A percentile compares a stretch with the other conserved stretches of the same genome.
Evolutionary conservation across 2,797 vertebrate genomes (phyloP).

Genomic region (Sebastolobus altivelis): DNA sequence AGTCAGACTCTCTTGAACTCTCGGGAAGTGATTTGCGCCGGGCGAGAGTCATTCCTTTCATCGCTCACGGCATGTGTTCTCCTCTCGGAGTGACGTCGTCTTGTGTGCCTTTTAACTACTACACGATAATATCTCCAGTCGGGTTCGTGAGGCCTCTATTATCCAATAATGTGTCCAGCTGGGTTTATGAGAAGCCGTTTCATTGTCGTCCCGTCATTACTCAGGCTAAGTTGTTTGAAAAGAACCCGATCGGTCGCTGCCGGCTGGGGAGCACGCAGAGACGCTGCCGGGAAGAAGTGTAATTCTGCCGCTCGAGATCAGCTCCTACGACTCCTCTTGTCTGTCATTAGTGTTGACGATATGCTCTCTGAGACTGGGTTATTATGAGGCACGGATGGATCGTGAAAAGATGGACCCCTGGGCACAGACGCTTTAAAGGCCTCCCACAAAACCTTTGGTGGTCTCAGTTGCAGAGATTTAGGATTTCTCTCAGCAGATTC

Average conservation of each 20-base stretch:
- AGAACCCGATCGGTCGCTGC: background rate
- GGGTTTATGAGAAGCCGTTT: constrained; percentile 28
- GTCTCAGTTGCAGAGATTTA: background rate
- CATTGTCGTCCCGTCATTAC: constrained; percentile 4
- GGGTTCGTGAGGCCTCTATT: constrained; percentile 6
- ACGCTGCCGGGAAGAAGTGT: background rate
- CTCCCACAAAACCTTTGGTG: background rate
- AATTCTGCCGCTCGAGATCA: background rate
- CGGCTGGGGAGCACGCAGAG: background rate
- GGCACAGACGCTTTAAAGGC: background rate
- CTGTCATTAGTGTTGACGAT: background rate
- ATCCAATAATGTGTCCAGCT: constrained; percentile 19
- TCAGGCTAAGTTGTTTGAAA: constrained; percentile 3
- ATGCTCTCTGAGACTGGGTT: background rate
- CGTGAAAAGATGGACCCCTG: background rate
- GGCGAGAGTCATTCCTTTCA: constrained; percentile 26
- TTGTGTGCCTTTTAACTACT: background rate
- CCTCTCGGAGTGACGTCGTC: background rate
- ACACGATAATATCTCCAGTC: constrained; percentile 5
- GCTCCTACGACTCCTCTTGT: background rate
- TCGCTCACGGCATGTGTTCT: background rate
- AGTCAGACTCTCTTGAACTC: background rate
- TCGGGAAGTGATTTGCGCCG: background rate
- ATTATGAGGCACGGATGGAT: background rate
- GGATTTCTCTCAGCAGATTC: background rate